Base-by-base conservation (phyloP, 2,797 vertebrate species). In the Pelochelys cantorii region DNA sequence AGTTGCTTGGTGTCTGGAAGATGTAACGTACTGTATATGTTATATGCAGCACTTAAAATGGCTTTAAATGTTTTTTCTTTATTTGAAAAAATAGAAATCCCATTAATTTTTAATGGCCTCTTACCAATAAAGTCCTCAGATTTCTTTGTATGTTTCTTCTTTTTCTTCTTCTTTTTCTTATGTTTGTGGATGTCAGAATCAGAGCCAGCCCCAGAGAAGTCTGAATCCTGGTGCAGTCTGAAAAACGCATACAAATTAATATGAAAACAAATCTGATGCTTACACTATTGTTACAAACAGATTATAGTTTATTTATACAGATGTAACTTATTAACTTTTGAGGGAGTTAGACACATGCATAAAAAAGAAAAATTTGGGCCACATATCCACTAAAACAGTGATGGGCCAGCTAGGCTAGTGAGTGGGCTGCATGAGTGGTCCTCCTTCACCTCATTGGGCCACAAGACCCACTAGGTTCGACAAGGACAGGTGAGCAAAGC, bases 131-230 rank as follows among this genome's bases (percentile, higher is more conserved):
- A 90, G 81, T 87, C 95, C 96, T 98, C 97, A 2, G 94, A 92
- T 79, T 96, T 98, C 93, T 98, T 98, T 1, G 96, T 93, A 3
- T 98, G 97, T 55, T 97, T 97, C 95, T 98, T 98, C 97, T 98
- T 98, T 95, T 98, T 98, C 95, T 98, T 98, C 96, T 99, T 98
- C 97, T 98, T 98, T 94, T 98, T 99, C 97, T 98, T 99, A 93
- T 97, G 98, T 96, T 98, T 99, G 81, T 95, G 96, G 90, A 98
- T 97, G 95, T 98, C 98, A 37, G 95, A 79, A 25, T 99, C 98
- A 2, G 97, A 95, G 91, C 90, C 97, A 82, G 96, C 95, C 83
- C 97, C 98, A 2, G 98, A 97, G 14, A 96, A 97, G 68, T 98
- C 98, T 4, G 90, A 95, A 11, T 98, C 98, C 5, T 97, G 98